These are phyloP conservation scores for Ormyrus nitidulus DNA, from an alignment of 2,888 invertebrate species.

Conservation along the genomic window DNA sequence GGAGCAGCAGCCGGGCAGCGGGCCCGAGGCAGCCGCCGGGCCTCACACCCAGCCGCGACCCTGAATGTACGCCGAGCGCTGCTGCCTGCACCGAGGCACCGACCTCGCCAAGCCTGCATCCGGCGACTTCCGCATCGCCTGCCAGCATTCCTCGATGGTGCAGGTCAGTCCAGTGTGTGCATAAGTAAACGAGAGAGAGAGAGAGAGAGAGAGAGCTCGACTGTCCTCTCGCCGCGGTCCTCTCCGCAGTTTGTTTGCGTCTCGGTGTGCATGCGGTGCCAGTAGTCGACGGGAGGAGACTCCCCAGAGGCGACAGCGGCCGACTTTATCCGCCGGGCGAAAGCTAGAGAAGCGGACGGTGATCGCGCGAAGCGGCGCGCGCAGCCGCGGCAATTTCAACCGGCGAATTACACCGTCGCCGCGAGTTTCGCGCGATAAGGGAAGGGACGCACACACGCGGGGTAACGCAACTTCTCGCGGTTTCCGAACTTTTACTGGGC, in stretches of 20 bases:
- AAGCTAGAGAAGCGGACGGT: neutral
- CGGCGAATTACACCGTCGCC: neutral
- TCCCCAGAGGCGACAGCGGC: neutral
- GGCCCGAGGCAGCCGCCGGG: neutral
- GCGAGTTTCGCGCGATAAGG: neutral
- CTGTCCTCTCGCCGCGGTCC: neutral
- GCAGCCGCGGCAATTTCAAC: neutral
- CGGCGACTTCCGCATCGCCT: constrained; percentile 61
- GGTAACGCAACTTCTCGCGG: constrained; percentile 31
- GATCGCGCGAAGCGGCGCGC: neutral
- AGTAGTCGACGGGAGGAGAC: neutral
- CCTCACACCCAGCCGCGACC: neutral
- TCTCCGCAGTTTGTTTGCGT: neutral
- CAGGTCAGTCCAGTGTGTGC: constrained; percentile 64
- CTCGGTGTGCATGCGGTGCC: neutral
- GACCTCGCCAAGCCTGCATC: constrained; percentile 11
- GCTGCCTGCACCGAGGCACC: constrained; percentile 43
- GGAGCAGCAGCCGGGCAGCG: neutral
- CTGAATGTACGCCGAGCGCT: constrained; percentile 64
- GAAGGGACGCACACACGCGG: neutral
- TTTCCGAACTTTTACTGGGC: constrained; percentile 11
- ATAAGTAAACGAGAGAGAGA: no score
- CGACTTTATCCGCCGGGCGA: neutral
- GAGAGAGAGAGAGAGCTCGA: neutral
- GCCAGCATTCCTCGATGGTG: constrained; percentile 71